A percentile compares a stretch with the other conserved stretches of the same genome.
phyloP scores from a whole-genome alignment of 2,797 vertebrate genomes.

The Sternotherus odoratus region DNA sequence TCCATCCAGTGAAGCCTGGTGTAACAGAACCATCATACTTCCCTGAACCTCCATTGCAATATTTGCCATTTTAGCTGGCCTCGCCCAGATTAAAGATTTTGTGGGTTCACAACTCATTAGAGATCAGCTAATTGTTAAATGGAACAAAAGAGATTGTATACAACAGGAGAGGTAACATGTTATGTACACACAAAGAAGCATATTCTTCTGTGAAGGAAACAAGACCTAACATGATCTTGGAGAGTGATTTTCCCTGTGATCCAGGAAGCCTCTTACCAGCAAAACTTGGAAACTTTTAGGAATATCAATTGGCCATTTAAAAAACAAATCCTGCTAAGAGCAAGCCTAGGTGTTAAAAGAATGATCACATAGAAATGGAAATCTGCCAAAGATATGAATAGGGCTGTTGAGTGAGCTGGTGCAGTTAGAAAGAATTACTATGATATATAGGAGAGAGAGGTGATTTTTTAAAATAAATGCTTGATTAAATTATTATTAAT shows the following conservation, averaged over 20 bases:
- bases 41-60: conserved; percentile 9
- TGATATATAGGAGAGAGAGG: background rate
- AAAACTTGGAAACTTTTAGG: background rate
- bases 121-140: background rate
- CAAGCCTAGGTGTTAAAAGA: background rate
- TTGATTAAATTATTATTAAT: background rate
- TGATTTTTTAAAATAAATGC: background rate
- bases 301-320: background rate
- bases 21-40: background rate
- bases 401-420: background rate
- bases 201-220: background rate
- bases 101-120: background rate
- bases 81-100: background rate
- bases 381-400: background rate
- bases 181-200: background rate
- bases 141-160: background rate
- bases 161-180: background rate
- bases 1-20: background rate
- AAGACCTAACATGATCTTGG: background rate
- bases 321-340: background rate
- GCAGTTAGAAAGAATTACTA: background rate
- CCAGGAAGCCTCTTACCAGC: background rate
- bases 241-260: background rate
- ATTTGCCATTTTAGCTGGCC: background rate
- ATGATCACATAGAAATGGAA: background rate